Evolutionary conservation across 2,113 vertebrate species (phyloP).

Genomic region (Cygnus atratus): DNA sequence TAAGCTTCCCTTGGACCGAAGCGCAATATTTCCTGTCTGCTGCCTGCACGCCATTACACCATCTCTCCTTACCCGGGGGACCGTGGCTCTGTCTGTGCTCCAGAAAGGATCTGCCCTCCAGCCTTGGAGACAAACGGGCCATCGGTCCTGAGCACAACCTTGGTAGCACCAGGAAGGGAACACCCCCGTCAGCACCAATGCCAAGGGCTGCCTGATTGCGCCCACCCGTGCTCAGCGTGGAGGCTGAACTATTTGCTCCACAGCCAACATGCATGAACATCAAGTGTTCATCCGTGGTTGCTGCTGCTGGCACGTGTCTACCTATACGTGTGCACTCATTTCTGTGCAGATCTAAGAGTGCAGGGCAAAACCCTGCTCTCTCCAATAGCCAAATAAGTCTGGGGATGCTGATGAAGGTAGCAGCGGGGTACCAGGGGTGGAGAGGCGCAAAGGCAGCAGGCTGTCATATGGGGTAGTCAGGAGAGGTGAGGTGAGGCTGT

Average conservation of each 20-base stretch:
- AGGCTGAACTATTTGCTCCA: neutral
- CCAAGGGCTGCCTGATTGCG: fast-evolving
- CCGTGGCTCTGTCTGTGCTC: neutral
- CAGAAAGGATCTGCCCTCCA: neutral
- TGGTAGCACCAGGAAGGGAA: neutral
- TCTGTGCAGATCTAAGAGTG: neutral
- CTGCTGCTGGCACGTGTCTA: neutral
- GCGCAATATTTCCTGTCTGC: neutral
- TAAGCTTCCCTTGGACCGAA: neutral
- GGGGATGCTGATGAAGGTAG: neutral
- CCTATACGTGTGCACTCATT: fast-evolving
- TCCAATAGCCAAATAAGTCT: neutral
- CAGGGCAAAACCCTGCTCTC: neutral
- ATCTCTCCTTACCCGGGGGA: neutral
- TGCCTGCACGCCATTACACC: neutral
- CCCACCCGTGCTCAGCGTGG: neutral
- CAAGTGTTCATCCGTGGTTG: fast-evolving
- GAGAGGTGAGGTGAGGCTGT: neutral
- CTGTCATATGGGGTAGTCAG: neutral
- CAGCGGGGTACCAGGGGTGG: neutral
- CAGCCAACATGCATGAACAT: neutral
- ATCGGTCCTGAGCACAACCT: fast-evolving
- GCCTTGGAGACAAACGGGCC: fast-evolving
- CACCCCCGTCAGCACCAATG: neutral
- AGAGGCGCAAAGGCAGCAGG: too few relatives aligned